These are phyloP conservation scores for Lasioglossum calceatum DNA, from an alignment of 2,888 invertebrate species.

Conservation along the genomic window DNA sequence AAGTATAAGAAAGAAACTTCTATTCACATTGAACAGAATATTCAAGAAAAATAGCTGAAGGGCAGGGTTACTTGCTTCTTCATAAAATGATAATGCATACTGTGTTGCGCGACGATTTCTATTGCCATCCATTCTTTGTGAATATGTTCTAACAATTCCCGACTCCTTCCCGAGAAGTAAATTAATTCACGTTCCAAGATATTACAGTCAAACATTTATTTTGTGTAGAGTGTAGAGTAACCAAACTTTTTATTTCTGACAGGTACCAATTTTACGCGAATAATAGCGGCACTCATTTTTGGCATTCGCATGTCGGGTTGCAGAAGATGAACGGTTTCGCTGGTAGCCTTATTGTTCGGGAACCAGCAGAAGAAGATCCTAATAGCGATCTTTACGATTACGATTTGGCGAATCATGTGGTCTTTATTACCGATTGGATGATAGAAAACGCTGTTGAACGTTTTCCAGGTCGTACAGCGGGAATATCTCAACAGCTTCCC, in stretches of 20 bases:
- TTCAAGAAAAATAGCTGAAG: not conserved
- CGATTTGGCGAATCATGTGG: constrained; percentile 86
- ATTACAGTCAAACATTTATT: not conserved
- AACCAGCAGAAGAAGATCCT: constrained; percentile 83
- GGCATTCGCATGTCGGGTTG: constrained; percentile 82
- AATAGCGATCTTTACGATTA: constrained; percentile 81
- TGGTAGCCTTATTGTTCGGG: constrained; percentile 86
- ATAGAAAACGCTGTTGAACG: constrained; percentile 79
- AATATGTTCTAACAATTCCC: too few relatives aligned
- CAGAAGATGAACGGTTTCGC: constrained; percentile 87
- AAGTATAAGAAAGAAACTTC: too few relatives aligned
- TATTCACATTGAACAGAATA: too few relatives aligned
- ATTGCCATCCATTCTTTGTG: not conserved
- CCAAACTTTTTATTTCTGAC: constrained; percentile 24
- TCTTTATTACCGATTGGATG: constrained; percentile 86
- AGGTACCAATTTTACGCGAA: constrained; percentile 81
- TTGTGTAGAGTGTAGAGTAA: not conserved
- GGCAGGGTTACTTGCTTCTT: not conserved
- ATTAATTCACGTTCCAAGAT: not conserved
- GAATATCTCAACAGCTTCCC: constrained; percentile 82
- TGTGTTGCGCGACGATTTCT: not conserved
- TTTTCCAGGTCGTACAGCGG: constrained; percentile 83
- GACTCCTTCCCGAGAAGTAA: not conserved
- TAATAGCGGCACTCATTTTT: constrained; percentile 83
- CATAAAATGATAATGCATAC: not conserved